phyloP scores from a whole-genome alignment of 2,113 vertebrate species.

The Oryzias javanicus region DNA sequence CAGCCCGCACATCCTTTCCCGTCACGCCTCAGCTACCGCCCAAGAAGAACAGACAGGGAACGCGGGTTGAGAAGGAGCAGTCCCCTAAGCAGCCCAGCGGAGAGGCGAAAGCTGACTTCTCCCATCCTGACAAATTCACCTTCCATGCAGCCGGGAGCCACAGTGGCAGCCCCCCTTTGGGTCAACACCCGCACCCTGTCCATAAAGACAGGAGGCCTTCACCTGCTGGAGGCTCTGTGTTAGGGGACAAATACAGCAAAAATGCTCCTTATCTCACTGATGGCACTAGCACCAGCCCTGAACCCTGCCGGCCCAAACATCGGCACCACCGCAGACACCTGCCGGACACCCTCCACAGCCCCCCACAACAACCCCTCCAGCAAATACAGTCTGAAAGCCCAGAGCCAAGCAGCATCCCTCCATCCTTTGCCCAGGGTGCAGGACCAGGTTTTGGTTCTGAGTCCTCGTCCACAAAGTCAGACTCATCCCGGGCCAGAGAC shows the following conservation, averaged over 20 bases:
- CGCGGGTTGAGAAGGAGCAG: conserved; percentile 21
- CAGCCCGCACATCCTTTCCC: not conserved
- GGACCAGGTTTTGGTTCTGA: conserved; percentile 49
- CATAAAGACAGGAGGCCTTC: conserved; percentile 38
- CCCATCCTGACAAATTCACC: conserved; percentile 43
- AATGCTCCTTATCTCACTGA: conserved; percentile 52
- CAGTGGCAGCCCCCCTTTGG: conserved; percentile 43
- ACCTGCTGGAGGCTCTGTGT: conserved; percentile 18
- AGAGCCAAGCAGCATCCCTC: conserved; percentile 12
- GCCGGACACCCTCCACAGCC: conserved; percentile 8
- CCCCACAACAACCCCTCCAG: conserved; percentile 32
- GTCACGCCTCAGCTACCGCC: conserved; percentile 66
- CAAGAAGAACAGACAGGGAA: conserved; percentile 44
- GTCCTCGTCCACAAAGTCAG: conserved; percentile 67
- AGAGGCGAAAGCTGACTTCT: conserved; percentile 33
- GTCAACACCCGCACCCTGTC: conserved; percentile 2
- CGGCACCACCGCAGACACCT: conserved; percentile 35
- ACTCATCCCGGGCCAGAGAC: conserved; percentile 58
- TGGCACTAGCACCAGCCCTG: conserved; percentile 68
- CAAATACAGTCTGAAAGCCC: conserved; percentile 13
- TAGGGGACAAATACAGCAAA: conserved; percentile 41
- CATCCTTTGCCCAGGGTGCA: conserved; percentile 21
- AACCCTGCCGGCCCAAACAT: conserved; percentile 52
- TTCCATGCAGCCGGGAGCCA: conserved; percentile 37
- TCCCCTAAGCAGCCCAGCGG: conserved; percentile 19